A percentile compares a stretch with the other conserved stretches of the same genome.
Conservation (phyloP, 2,113 vertebrate species). For the Pandion haliaetus region DNA sequence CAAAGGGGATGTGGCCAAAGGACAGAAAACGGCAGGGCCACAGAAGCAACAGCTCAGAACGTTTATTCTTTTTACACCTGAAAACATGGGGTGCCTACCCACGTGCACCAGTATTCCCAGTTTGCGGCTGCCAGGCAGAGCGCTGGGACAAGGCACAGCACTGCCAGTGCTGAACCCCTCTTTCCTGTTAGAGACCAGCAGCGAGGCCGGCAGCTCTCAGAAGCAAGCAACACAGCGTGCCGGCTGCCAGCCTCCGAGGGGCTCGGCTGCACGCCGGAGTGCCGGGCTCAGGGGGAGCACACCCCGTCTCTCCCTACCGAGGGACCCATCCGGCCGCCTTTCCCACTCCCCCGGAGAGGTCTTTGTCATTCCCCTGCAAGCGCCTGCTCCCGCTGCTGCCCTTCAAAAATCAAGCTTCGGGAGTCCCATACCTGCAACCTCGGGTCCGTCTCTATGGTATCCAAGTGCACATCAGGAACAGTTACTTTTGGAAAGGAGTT, state of each 20-base stretch:
- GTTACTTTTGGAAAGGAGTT: neutral
- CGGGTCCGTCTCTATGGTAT: neutral
- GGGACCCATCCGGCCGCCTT: neutral
- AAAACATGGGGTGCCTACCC: no score
- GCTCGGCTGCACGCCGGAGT: neutral
- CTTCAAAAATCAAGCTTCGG: neutral
- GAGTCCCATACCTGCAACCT: no score
- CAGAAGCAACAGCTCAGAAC: neutral
- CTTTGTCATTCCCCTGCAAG: neutral
- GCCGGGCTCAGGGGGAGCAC: neutral
- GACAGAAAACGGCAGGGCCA: neutral
- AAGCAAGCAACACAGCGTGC: fast-evolving
- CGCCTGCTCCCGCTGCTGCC: neutral
- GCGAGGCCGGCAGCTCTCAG: neutral
- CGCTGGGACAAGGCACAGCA: neutral
- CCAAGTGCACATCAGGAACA: neutral
- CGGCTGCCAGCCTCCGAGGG: neutral
- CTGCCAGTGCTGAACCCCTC: no score
- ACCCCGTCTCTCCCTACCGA: fast-evolving
- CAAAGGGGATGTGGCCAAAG: neutral
- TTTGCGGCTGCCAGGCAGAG: no score
- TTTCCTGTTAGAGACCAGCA: no score
- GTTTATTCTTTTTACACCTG: fast-evolving
- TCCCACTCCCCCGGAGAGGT: neutral
- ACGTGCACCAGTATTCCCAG: fast-evolving